Percentiles rank a stretch among this genome's conserved stretches.
Conservation (phyloP, 1,140 invertebrate genomes). For the Streblospio benedicti region DNA sequence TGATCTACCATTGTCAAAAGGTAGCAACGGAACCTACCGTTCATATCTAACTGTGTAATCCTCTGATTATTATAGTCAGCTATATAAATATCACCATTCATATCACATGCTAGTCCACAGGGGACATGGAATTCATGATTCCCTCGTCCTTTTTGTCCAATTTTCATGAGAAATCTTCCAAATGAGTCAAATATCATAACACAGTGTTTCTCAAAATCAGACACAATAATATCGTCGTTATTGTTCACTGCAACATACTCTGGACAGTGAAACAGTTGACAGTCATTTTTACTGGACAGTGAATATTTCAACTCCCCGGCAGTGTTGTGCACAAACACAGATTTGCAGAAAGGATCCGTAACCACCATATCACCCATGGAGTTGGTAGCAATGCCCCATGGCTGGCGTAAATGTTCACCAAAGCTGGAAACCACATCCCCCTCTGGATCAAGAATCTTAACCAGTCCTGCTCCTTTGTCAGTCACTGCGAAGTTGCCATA, state of each 20-base stretch:
- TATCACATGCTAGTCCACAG: not conserved
- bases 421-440: not conserved
- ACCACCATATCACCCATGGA: not conserved
- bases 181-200: not conserved
- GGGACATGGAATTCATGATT: not conserved
- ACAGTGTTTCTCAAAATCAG: constrained; percentile 9
- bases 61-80: constrained; percentile 8
- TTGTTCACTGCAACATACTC: constrained; percentile 3
- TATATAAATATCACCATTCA: not conserved
- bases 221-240: constrained; percentile 9
- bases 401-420: not conserved
- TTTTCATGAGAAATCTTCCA: not conserved
- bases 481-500: not conserved
- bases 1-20: not conserved
- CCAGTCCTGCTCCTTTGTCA: not conserved
- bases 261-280: not conserved
- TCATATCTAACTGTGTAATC: not conserved
- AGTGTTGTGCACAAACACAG: not conserved
- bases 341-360: not conserved
- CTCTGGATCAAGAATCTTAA: not conserved
- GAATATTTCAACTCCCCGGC: not conserved
- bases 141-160: not conserved
- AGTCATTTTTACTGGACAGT: not conserved
- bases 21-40: constrained; percentile 1
- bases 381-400: constrained; percentile 5